Evolutionary conservation across 2,888 invertebrate species (phyloP).

Genomic region (Zygothrica quintamaculata): DNA sequence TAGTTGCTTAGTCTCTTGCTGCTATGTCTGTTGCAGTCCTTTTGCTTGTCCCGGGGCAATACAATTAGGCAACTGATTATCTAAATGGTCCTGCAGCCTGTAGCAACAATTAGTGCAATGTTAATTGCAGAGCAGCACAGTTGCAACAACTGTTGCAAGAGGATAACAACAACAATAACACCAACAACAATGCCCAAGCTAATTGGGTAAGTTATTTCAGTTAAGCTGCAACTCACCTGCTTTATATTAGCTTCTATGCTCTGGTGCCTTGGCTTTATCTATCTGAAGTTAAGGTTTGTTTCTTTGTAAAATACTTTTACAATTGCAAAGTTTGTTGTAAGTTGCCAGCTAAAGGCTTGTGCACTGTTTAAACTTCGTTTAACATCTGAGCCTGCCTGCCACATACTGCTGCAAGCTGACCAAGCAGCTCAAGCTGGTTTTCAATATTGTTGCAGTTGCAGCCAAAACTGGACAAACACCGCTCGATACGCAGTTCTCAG

Average conservation of each 20-base stretch:
- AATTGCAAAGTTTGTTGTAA: slow-evolving; percentile 12
- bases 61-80: slow-evolving; percentile 48
- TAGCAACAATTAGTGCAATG: slow-evolving; percentile 50
- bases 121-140: slow-evolving; percentile 39
- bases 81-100: slow-evolving; percentile 25
- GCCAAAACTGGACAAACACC: slow-evolving; percentile 51
- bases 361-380: slow-evolving; percentile 69
- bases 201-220: slow-evolving; percentile 7
- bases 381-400: slow-evolving; percentile 61
- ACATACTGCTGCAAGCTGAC: slow-evolving; percentile 32
- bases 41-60: slow-evolving; percentile 2
- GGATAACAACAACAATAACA: slow-evolving; percentile 16
- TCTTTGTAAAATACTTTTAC: slow-evolving; percentile 35
- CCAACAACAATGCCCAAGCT: not conserved
- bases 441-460: slow-evolving; percentile 13
- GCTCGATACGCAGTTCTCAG: slow-evolving; percentile 41
- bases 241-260: slow-evolving; percentile 1
- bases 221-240: slow-evolving; percentile 13
- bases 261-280: not conserved
- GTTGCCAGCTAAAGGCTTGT: slow-evolving; percentile 53
- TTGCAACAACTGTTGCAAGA: not conserved
- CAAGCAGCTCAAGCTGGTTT: slow-evolving; percentile 66
- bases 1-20: not conserved
- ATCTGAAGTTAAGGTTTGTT: slow-evolving; percentile 7
- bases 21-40: not conserved